Base-by-base conservation (phyloP, 2,888 invertebrate species). In the Eubasilissa splendida region DNA sequence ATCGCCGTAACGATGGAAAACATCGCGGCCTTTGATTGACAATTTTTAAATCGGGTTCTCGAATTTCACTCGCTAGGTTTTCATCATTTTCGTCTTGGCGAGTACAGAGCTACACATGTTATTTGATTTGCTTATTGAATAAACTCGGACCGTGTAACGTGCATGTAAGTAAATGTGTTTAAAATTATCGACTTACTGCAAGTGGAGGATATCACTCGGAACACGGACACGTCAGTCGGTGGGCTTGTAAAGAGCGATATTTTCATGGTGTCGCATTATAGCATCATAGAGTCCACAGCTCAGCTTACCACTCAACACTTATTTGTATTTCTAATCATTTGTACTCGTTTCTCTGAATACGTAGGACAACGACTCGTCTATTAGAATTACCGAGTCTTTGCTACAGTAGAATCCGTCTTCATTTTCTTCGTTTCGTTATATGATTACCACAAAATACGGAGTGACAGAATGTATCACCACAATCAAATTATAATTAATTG, bases 101-200 rank as follows among this genome's bases (percentile, higher is more conserved):
- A 42, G 42, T 42, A 42, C 42, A 42, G 42, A 63, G 63, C 33
- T 63, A 68, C 68, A 58, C 58, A 9, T 14, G 53, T 68, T 68
- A 22, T 68, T 68, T 50, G 53, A 68, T 68, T 68, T 68, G 68
- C 50, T 68, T 68, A 14, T 53, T 42, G 9, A 8, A 68, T 52
- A 50, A 22, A 68, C 50, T 68, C 50, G 50, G 14, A 8, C 50
- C 50, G 68, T 52, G 50, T 68, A 52, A 68, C 10, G 50, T n/a
- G 68, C 14, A 14, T 68, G 9, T 14, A 52, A n/a, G n/a, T 14
- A 68, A 68, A 68, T 52, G 12, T 12, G 50, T 68, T 68, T 68
- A 10, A 68, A 68, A 68, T 68, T 22, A 53, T 68, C 10, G 10
- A 53, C 52, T 31, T 63, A 31, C 33, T 63, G 33, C 12, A 11